Evolutionary conservation across 2,113 vertebrate genomes (phyloP).

Genomic region (Scytalopus superciliaris): DNA sequence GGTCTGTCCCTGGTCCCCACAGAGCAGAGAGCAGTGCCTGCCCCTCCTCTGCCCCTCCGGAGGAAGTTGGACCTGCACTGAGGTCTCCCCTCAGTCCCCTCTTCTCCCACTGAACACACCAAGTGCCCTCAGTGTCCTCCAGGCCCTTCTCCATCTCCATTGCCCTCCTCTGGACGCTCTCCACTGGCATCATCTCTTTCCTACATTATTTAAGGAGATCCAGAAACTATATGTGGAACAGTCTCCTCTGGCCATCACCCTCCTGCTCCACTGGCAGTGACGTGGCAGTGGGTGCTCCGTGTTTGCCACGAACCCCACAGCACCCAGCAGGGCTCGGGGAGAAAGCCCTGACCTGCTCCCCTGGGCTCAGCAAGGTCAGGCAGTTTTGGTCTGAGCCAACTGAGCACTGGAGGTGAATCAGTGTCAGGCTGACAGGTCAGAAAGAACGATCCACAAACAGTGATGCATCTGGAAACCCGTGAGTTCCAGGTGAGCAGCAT

Average conservation of each 20-base stretch:
- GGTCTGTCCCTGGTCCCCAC: background rate
- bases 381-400: background rate
- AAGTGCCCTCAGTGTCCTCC: background rate
- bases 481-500: background rate
- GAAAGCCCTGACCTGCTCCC: background rate
- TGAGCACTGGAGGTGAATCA: background rate
- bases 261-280: background rate
- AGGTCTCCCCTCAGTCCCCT: background rate
- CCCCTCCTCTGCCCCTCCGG: background rate
- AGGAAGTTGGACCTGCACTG: background rate
- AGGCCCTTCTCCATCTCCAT: background rate
- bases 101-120: background rate
- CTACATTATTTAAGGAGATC: background rate
- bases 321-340: background rate
- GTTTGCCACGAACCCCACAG: background rate
- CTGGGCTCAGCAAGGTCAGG: background rate
- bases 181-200: background rate
- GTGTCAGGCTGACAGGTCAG: background rate
- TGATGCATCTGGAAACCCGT: background rate
- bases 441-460: background rate
- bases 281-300: rapidly evolving
- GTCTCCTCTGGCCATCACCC: background rate
- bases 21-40: background rate
- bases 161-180: background rate
- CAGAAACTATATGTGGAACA: background rate